phyloP scores from a whole-genome alignment of 2,888 invertebrate genomes.

The Zaprionus obscuricornis region DNA sequence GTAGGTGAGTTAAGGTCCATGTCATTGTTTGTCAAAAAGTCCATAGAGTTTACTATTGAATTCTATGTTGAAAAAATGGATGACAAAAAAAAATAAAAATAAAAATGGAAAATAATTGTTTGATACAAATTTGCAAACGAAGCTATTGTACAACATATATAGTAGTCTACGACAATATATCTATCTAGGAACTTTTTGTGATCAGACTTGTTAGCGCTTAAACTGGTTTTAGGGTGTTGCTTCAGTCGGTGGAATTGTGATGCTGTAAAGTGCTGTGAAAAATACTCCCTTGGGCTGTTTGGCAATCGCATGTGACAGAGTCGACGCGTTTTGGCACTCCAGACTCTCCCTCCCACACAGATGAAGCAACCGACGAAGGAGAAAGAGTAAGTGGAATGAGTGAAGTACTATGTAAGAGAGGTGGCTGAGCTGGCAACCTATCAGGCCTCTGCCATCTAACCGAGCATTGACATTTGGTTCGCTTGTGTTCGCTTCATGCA shows the following conservation, averaged over 20 bases:
- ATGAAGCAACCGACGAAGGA: slow-evolving; percentile 22
- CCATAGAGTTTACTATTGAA: slow-evolving; percentile 70
- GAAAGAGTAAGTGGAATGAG: neutral
- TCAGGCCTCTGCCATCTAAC: slow-evolving; percentile 71
- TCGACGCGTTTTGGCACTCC: slow-evolving; percentile 54
- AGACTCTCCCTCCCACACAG: slow-evolving; percentile 43
- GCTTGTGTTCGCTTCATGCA: slow-evolving; percentile 77
- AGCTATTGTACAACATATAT: neutral
- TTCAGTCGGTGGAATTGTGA: slow-evolving; percentile 41
- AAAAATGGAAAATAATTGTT: slow-evolving; percentile 7
- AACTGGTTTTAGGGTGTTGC: slow-evolving; percentile 40
- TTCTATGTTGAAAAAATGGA: slow-evolving; percentile 44
- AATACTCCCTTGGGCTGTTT: slow-evolving; percentile 55
- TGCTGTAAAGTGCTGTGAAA: slow-evolving; percentile 34
- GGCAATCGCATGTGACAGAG: slow-evolving; percentile 51
- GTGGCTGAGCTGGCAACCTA: slow-evolving; percentile 53
- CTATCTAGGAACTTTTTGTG: slow-evolving; percentile 22
- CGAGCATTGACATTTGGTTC: slow-evolving; percentile 75
- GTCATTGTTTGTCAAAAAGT: slow-evolving; percentile 79
- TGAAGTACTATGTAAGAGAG: neutral
- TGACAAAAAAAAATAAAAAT: slow-evolving; percentile 6
- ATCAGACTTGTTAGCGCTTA: slow-evolving; percentile 29
- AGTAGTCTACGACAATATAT: no score
- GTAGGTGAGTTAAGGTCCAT: slow-evolving; percentile 63
- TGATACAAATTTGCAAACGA: neutral